phyloP scores from a whole-genome alignment of 2,113 vertebrate genomes.

The Poecile atricapillus region DNA sequence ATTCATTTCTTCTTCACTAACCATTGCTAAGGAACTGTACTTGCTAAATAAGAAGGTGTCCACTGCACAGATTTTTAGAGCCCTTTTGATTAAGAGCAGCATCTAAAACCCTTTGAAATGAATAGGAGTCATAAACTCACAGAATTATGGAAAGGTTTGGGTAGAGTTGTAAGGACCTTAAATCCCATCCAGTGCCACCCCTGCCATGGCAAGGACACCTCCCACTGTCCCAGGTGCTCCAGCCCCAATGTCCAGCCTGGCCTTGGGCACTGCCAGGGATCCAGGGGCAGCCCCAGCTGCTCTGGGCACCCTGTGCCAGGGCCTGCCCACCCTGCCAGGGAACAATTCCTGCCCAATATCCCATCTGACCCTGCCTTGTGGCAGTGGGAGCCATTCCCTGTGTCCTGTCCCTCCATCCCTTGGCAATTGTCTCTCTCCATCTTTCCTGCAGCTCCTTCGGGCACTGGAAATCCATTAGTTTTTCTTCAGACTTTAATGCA shows the following conservation, averaged over 20 bases:
- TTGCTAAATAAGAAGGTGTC: background rate
- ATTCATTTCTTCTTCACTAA: background rate
- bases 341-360: background rate
- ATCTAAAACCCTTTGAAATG: background rate
- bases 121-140: background rate
- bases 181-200: rapidly evolving
- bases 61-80: background rate
- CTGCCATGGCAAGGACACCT: background rate
- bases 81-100: background rate
- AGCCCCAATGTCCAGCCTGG: background rate
- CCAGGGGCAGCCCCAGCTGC: background rate
- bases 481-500: background rate
- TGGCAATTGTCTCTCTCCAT: background rate
- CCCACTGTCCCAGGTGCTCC: background rate
- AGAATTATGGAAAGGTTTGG: background rate
- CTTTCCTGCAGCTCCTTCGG: background rate
- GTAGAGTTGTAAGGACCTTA: background rate
- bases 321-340: background rate
- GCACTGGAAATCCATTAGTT: background rate
- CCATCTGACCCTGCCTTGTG: background rate
- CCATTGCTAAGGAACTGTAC: background rate
- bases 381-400: background rate
- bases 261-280: background rate
- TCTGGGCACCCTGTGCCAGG: background rate
- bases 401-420: rapidly evolving